Conservation (phyloP, 2,797 vertebrate species). For the Discoglossus pictus region DNA sequence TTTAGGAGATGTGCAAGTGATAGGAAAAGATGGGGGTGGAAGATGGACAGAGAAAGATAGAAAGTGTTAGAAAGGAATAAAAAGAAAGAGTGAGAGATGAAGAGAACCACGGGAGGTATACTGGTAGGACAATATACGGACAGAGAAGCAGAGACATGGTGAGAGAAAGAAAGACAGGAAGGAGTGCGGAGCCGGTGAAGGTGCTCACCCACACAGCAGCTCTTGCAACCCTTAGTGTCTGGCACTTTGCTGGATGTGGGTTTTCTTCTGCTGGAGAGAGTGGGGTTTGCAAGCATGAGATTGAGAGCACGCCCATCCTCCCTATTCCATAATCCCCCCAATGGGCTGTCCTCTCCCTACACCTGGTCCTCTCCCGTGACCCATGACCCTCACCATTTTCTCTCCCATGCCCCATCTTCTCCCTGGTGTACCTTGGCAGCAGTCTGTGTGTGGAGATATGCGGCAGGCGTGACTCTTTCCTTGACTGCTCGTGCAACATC, state of each 20-base stretch:
- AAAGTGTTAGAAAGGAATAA: background rate
- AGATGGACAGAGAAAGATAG: no score
- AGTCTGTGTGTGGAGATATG: constrained; percentile 81
- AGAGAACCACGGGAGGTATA: no score
- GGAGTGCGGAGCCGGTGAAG: background rate
- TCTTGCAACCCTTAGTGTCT: constrained; percentile 88
- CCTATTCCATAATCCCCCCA: background rate
- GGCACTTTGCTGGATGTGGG: constrained; percentile 82
- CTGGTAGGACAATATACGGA: background rate
- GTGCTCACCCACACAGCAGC: constrained; percentile 83
- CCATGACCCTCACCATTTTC: background rate
- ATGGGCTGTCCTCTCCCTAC: background rate
- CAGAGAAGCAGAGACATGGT: background rate
- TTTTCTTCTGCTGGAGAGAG: constrained; percentile 71
- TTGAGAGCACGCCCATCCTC: background rate
- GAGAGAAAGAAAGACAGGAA: background rate
- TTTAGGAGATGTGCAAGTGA: no score
- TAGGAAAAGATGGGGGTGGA: no score
- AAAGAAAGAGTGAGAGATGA: background rate
- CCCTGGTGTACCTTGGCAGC: constrained; percentile 74
- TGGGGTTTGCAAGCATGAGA: no score
- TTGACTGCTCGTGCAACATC: constrained; percentile 82
- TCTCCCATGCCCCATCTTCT: background rate
- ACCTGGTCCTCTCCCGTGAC: no score
- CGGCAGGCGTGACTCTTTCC: constrained; percentile 76